These are phyloP conservation scores for Glaucidium brasilianum DNA, from an alignment of 2,113 vertebrate species.

Conservation along the genomic window DNA sequence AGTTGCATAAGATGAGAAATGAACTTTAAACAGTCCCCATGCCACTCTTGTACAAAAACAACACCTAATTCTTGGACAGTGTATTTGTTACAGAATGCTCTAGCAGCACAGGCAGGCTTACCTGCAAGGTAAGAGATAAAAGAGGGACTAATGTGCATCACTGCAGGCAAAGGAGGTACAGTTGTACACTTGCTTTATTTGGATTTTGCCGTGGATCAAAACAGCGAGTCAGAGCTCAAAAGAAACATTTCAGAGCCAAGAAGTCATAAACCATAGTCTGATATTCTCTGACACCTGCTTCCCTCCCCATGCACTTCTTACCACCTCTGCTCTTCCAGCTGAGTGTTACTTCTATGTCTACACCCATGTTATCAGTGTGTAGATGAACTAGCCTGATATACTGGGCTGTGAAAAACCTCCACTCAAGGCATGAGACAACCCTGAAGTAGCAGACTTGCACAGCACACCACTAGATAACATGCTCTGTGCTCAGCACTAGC, in stretches of 20 bases:
- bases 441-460: not conserved
- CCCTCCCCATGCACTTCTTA: not conserved
- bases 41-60: not conserved
- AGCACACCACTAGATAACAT: not conserved
- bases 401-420: not conserved
- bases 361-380: not conserved
- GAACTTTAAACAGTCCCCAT: not conserved
- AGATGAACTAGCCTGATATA: not conserved
- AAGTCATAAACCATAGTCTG: not conserved
- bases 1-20: not conserved
- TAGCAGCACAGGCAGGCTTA: not conserved
- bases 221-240: not conserved
- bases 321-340: not conserved
- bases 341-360: not conserved
- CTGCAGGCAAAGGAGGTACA: not conserved
- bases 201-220: not conserved
- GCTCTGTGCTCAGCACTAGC: not conserved
- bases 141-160: not conserved
- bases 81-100: not conserved
- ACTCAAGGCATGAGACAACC: not conserved
- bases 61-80: not conserved
- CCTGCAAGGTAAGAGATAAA: not conserved
- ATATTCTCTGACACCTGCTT: not conserved
- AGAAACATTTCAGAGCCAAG: not conserved
- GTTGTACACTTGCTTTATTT: not conserved